Percentiles rank a stretch among this genome's conserved stretches.
These are phyloP conservation scores for Frankliniella intonsa DNA, from an alignment of 2,888 invertebrate species.

Conservation along the genomic window DNA sequence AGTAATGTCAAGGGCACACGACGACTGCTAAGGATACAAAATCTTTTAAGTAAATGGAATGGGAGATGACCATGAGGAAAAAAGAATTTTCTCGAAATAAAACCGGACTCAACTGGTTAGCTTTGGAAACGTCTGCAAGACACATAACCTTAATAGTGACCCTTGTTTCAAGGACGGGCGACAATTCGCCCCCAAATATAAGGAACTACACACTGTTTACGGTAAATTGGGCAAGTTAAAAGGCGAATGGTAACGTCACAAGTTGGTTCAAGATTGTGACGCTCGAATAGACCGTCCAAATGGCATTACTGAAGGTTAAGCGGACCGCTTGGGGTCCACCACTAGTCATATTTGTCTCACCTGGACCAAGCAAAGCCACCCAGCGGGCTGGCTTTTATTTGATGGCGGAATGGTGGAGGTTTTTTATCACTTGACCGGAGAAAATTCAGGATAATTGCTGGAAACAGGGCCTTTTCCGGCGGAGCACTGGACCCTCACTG, in stretches of 20 bases:
- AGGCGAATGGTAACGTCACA: too few species aligned
- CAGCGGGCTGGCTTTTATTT: conserved; percentile 73
- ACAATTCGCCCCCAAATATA: background rate
- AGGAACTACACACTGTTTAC: too few species aligned
- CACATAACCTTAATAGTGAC: conserved; percentile 17
- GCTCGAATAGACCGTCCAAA: too few species aligned
- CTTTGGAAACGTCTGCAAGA: background rate
- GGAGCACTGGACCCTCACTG: background rate
- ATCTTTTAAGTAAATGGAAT: background rate
- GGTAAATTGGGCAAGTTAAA: too few species aligned
- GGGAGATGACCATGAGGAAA: too few species aligned
- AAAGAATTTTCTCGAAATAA: background rate
- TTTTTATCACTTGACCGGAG: conserved; percentile 35
- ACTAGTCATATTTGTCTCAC: conserved; percentile 48
- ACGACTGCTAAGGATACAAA: background rate
- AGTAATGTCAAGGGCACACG: too few species aligned
- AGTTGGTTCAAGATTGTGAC: too few species aligned
- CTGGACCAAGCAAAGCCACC: conserved; percentile 64
- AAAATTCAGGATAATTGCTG: conserved; percentile 2
- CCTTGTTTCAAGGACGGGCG: conserved; percentile 8
- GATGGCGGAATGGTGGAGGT: conserved; percentile 76
- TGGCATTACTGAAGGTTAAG: background rate
- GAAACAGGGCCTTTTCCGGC: background rate
- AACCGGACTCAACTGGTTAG: conserved; percentile 5
- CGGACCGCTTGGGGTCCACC: background rate